These are phyloP conservation scores for Tupaia tana DNA, from an alignment of 2,113 vertebrate genomes.

Conservation along the genomic window DNA sequence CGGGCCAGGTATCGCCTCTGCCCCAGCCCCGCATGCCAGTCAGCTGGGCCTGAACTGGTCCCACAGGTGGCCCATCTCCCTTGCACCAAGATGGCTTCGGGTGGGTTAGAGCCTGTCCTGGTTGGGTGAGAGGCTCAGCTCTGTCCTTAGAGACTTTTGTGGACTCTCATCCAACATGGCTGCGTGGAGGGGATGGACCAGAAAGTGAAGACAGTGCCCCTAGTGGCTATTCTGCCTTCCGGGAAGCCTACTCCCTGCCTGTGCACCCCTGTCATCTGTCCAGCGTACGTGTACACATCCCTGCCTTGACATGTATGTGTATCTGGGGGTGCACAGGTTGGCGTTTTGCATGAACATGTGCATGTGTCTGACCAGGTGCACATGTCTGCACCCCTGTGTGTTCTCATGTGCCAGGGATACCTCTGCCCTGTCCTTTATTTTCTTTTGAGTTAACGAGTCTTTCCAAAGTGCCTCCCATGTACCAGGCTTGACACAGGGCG, in stretches of 20 bases:
- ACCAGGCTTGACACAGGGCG: neutral
- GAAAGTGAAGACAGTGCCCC: neutral
- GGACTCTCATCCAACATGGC: neutral
- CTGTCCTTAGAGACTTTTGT: neutral
- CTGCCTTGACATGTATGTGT: rapidly evolving
- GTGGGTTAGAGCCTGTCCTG: neutral
- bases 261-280: neutral
- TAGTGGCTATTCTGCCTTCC: neutral
- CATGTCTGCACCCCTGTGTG: neutral
- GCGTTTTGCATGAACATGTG: rapidly evolving
- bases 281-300: neutral
- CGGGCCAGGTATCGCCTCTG: too few species aligned
- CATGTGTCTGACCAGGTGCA: neutral
- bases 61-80: too few species aligned
- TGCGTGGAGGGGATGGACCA: rapidly evolving
- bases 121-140: neutral
- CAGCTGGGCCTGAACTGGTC: neutral
- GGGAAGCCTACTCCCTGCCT: neutral
- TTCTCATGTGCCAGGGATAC: neutral
- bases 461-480: neutral
- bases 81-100: too few species aligned
- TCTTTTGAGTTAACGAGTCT: neutral
- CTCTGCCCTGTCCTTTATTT: neutral
- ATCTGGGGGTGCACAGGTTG: rapidly evolving
- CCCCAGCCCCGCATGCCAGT: neutral